Percentiles rank a stretch among this genome's conserved stretches.
Evolutionary conservation across 2,888 invertebrate genomes (phyloP).

Genomic region (Galerucella pusilla): DNA sequence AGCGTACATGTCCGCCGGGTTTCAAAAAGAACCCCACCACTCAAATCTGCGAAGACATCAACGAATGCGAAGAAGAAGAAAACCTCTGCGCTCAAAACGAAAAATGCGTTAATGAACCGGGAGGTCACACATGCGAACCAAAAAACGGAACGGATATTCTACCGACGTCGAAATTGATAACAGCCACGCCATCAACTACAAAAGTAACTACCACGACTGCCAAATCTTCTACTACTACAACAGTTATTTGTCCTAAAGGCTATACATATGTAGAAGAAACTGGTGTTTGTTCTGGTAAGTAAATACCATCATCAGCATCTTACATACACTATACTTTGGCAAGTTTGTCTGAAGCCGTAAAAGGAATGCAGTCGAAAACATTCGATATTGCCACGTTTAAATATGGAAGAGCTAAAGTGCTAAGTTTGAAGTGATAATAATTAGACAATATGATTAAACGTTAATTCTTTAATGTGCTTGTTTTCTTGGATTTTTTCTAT

Average conservation of each 20-base stretch:
- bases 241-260: slow-evolving; percentile 51
- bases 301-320: neutral
- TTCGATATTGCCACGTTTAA: too few species aligned
- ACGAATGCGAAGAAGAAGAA: slow-evolving; percentile 77
- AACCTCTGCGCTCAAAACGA: slow-evolving; percentile 71
- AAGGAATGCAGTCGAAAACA: too few species aligned
- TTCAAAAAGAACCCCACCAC: slow-evolving; percentile 70
- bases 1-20: slow-evolving; percentile 72
- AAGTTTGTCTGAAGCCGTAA: neutral
- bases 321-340: neutral
- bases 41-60: slow-evolving; percentile 78
- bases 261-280: slow-evolving; percentile 45
- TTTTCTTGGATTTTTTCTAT: too few species aligned
- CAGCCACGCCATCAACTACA: slow-evolving; percentile 30
- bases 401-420: too few species aligned
- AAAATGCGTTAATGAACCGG: slow-evolving; percentile 75
- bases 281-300: slow-evolving; percentile 52
- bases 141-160: slow-evolving; percentile 23
- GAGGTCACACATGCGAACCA: slow-evolving; percentile 73
- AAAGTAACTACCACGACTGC: slow-evolving; percentile 37
- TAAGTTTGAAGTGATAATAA: too few species aligned
- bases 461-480: neutral
- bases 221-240: slow-evolving; percentile 30
- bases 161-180: slow-evolving; percentile 30
- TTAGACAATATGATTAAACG: too few species aligned